Percentiles rank a stretch among this genome's conserved stretches.
phyloP scores from a whole-genome alignment of 2,797 vertebrate genomes.

The Siniperca scherzeri region DNA sequence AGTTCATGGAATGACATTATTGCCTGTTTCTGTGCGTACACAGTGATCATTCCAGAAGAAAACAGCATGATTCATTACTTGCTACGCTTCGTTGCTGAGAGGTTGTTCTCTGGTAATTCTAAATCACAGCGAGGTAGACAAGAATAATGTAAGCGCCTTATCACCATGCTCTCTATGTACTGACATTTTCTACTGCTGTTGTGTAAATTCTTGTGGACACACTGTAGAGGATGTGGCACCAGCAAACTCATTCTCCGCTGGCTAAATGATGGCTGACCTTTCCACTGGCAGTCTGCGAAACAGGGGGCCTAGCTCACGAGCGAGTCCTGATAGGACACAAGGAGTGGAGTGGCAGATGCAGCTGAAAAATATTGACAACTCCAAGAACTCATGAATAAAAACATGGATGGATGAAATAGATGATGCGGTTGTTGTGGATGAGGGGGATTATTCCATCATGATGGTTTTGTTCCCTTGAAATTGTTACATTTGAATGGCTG shows the following conservation, averaged over 20 bases:
- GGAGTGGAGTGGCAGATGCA: constrained; percentile 58
- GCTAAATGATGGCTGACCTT: constrained; percentile 84
- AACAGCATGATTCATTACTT: constrained; percentile 39
- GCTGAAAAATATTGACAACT: constrained; percentile 66
- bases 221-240: constrained; percentile 70
- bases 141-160: constrained; percentile 57
- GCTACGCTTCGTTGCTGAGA: constrained; percentile 15
- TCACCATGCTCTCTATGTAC: constrained; percentile 70
- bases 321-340: constrained; percentile 50
- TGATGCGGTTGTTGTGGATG: constrained; percentile 50
- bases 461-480: constrained; percentile 59
- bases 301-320: constrained; percentile 36
- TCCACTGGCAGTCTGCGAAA: constrained; percentile 63
- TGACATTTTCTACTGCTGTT: constrained; percentile 80
- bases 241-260: constrained; percentile 67
- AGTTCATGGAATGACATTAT: constrained; percentile 16
- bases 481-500: constrained; percentile 68
- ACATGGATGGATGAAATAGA: constrained; percentile 61
- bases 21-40: background rate
- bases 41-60: constrained; percentile 10
- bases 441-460: constrained; percentile 49
- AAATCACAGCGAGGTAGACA: constrained; percentile 36
- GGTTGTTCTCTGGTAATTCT: constrained; percentile 25
- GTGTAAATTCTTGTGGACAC: constrained; percentile 79
- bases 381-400: constrained; percentile 67